These are phyloP conservation scores for Amazona guildingii DNA, from an alignment of 2,113 vertebrate species.

Conservation along the genomic window DNA sequence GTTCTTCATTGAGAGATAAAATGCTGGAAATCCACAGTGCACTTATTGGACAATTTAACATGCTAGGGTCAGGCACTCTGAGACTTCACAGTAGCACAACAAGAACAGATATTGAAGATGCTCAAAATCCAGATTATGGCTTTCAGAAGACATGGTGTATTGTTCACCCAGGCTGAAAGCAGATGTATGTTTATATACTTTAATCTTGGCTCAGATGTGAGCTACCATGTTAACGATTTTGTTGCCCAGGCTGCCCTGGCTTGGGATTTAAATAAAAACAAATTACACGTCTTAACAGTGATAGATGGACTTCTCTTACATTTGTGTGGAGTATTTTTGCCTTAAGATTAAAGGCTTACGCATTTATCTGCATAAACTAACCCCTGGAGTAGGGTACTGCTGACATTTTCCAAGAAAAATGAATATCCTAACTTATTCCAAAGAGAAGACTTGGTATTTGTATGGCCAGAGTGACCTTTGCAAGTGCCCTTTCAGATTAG, in stretches of 20 bases:
- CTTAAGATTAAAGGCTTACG: conserved; percentile 82
- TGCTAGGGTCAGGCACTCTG: not conserved
- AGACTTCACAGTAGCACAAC: conserved; percentile 19
- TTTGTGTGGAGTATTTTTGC: conserved; percentile 78
- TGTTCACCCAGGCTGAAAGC: conserved; percentile 59
- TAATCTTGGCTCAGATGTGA: conserved; percentile 71
- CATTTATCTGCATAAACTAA: conserved; percentile 92
- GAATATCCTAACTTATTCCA: conserved; percentile 94
- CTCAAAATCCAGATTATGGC: conserved; percentile 23
- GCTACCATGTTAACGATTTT: conserved; percentile 70
- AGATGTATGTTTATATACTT: conserved; percentile 52
- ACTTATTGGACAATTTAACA: conserved; percentile 25
- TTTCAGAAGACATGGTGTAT: not conserved
- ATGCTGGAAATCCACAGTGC: not conserved
- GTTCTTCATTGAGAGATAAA: conserved; percentile 55
- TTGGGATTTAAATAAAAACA: conserved; percentile 85
- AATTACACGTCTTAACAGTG: conserved; percentile 85
- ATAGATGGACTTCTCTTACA: conserved; percentile 82
- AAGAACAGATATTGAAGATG: conserved; percentile 26
- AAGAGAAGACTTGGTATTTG: conserved; percentile 94
- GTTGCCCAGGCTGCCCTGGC: conserved; percentile 72
- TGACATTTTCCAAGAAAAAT: conserved; percentile 95
- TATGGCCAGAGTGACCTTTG: conserved; percentile 95
- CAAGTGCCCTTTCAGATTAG: conserved; percentile 94
- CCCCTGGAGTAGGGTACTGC: conserved; percentile 81